phyloP scores from a whole-genome alignment of 2,888 invertebrate genomes.

The Papilio elwesi region DNA sequence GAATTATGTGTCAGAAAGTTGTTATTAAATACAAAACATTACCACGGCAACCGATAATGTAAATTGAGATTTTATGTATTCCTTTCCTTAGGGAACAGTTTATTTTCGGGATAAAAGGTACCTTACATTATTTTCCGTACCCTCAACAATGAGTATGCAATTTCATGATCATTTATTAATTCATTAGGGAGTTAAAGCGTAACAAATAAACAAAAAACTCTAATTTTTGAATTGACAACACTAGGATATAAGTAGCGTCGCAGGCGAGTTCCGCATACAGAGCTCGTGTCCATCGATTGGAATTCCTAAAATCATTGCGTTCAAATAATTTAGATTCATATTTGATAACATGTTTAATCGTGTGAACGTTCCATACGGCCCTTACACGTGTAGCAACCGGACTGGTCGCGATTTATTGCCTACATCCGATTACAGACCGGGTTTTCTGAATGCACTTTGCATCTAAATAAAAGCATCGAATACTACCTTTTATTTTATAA shows the following conservation, averaged over 20 bases:
- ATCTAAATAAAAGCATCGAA: conserved; percentile 46
- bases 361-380: conserved; percentile 68
- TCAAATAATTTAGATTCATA: conserved; percentile 40
- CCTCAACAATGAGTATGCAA: too few species aligned
- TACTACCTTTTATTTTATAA: conserved; percentile 2
- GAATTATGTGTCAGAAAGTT: too few species aligned
- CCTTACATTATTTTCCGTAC: too few species aligned
- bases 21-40: too few species aligned
- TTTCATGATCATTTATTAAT: too few species aligned
- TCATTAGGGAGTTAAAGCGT: too few species aligned
- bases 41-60: too few species aligned
- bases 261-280: conserved; percentile 3
- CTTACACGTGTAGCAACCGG: conserved; percentile 55
- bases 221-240: too few species aligned
- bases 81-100: too few species aligned
- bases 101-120: too few species aligned
- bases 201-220: too few species aligned
- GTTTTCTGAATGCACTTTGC: conserved; percentile 60
- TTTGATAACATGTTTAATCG: conserved; percentile 60
- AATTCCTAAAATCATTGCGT: conserved; percentile 37
- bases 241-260: conserved; percentile 9
- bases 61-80: too few species aligned
- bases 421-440: conserved; percentile 60
- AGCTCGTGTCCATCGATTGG: conserved; percentile 18
- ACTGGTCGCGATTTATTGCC: conserved; percentile 58